Percentiles rank a stretch among this genome's conserved stretches.
These are phyloP conservation scores for Drosophila prostipennis DNA, from an alignment of 2,888 invertebrate species.

Conservation along the genomic window DNA sequence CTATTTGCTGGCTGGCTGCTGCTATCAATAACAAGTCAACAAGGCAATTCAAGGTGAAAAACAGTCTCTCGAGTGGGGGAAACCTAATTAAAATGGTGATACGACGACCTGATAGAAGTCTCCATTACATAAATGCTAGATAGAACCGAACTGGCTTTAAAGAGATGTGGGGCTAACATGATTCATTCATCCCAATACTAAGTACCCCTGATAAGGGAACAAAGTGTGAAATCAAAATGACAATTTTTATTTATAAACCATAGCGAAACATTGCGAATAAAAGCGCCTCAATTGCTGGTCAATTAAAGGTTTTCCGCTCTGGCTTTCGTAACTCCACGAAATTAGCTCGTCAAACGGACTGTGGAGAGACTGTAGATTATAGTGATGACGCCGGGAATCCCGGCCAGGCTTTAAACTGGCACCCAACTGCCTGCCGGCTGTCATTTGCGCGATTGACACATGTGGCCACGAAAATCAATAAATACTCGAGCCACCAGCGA, in stretches of 20 bases:
- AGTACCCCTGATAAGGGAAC: slow-evolving; percentile 30
- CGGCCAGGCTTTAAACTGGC: slow-evolving; percentile 64
- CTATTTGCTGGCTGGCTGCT: neutral
- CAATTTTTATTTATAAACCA: slow-evolving; percentile 44
- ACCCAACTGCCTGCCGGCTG: slow-evolving; percentile 55
- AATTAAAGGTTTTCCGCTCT: slow-evolving; percentile 56
- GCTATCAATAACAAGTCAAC: slow-evolving; percentile 39
- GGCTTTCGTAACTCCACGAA: slow-evolving; percentile 34
- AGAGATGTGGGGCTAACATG: slow-evolving; percentile 1
- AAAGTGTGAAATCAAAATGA: slow-evolving; percentile 26
- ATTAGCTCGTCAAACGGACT: slow-evolving; percentile 46
- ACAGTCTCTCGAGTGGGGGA: slow-evolving; percentile 7
- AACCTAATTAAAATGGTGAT: slow-evolving; percentile 38
- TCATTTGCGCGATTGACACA: slow-evolving; percentile 53
- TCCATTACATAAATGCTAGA: slow-evolving; percentile 23
- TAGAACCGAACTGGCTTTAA: neutral
- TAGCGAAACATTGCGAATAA: slow-evolving; percentile 21
- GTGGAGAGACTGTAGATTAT: slow-evolving; percentile 47
- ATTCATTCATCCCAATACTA: slow-evolving; percentile 20
- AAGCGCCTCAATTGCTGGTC: slow-evolving; percentile 55
- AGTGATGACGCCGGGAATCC: slow-evolving; percentile 73
- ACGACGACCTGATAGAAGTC: slow-evolving; percentile 1
- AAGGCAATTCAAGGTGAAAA: slow-evolving; percentile 36
- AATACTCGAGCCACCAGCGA: slow-evolving; percentile 7
- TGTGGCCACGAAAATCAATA: slow-evolving; percentile 44